Conservation (phyloP, 2,113 vertebrate species). For the Halichoeres trimaculatus region DNA sequence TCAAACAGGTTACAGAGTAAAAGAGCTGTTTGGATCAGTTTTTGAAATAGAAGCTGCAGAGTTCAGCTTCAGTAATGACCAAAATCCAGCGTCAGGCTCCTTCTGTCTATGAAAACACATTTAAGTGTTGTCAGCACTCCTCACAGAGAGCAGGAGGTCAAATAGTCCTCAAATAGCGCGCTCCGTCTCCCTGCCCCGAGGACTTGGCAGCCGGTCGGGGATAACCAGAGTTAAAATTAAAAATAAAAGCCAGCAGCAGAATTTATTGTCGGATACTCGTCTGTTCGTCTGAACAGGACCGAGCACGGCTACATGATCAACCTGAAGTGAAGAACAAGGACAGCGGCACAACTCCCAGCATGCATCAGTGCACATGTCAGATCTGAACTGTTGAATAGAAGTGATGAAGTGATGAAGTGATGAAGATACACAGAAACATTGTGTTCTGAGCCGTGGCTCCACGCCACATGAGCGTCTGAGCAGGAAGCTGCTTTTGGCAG, state of each 20-base stretch:
- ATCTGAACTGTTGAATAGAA: conserved; percentile 20
- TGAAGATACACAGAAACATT: conserved; percentile 33
- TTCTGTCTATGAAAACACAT: too few species aligned
- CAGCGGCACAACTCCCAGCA: conserved; percentile 11
- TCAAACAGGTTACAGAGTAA: too few species aligned
- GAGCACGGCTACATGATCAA: not conserved
- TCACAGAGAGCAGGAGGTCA: not conserved
- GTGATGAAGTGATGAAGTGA: conserved; percentile 8
- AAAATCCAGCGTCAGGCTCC: too few species aligned
- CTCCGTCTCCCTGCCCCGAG: not conserved
- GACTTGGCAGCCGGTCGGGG: not conserved
- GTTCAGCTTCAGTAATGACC: too few species aligned
- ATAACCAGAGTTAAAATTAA: not conserved
- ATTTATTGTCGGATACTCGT: not conserved
- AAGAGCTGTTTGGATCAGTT: too few species aligned
- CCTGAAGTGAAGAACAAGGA: conserved; percentile 2
- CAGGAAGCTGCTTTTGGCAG: conserved; percentile 59
- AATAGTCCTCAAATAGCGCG: not conserved
- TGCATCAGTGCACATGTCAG: conserved; percentile 47
- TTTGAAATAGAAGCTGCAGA: too few species aligned
- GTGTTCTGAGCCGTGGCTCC: not conserved
- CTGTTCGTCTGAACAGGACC: not conserved
- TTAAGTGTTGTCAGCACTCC: too few species aligned
- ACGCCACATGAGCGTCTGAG: conserved; percentile 18
- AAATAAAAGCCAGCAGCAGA: not conserved